Conservation (phyloP, 2,797 vertebrate species). For the Chelon labrosus region DNA sequence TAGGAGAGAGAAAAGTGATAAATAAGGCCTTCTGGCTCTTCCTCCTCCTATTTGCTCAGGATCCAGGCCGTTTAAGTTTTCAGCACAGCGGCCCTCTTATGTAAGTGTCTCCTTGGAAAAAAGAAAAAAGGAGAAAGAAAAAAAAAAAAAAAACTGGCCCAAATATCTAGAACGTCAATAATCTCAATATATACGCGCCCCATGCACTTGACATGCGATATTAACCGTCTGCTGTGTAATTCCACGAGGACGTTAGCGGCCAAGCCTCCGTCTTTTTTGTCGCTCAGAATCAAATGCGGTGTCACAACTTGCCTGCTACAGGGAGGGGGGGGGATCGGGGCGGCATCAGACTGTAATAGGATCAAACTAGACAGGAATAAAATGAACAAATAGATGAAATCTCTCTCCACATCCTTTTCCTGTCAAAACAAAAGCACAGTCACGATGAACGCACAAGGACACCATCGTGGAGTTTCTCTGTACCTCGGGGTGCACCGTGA, state of each 20-base stretch:
- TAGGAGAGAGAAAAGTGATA: constrained; percentile 43
- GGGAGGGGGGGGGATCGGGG: constrained; percentile 9
- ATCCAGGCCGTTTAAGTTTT: constrained; percentile 67
- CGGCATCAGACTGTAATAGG: neutral
- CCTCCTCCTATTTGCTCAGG: constrained; percentile 62
- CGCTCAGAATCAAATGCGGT: constrained; percentile 16
- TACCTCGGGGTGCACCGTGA: constrained; percentile 24
- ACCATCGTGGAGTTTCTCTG: constrained; percentile 26
- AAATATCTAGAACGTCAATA: constrained; percentile 67
- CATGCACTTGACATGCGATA: constrained; percentile 42
- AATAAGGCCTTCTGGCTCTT: constrained; percentile 37
- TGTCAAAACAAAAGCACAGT: constrained; percentile 48
- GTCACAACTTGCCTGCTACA: constrained; percentile 8
- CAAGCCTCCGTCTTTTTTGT: constrained; percentile 29
- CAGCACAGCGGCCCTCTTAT: constrained; percentile 53
- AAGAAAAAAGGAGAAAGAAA: constrained; percentile 47
- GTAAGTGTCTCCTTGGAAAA: constrained; percentile 57
- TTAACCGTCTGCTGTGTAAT: constrained; percentile 44
- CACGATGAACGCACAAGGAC: constrained; percentile 34
- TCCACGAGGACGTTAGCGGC: constrained; percentile 47
- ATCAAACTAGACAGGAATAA: constrained; percentile 38
- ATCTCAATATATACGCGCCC: constrained; percentile 52
- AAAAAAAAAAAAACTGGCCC: constrained; percentile 44
- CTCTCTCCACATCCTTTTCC: constrained; percentile 35
- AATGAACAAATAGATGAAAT: constrained; percentile 46